Evolutionary conservation across 2,113 vertebrate genomes (phyloP), one percentile per base, ranked within the genome.

Genomic region (Nycticryphes semicollaris): DNA sequence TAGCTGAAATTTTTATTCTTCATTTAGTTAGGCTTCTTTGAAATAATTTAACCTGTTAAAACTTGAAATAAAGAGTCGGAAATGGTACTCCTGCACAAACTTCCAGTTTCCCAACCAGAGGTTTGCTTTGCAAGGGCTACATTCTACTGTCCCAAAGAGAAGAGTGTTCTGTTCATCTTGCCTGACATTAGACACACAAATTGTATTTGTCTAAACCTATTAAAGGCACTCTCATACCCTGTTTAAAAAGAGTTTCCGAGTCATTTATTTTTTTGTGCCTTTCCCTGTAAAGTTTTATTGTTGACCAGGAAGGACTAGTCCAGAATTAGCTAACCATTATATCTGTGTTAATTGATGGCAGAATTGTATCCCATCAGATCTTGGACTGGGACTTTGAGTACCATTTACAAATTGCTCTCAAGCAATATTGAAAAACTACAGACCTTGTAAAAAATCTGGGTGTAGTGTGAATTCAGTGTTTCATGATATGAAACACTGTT

Each of bases 1-100:
- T 39, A 85, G 48, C 12, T 69, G 67, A 69, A 88, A 20, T 30
- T 84, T 80, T 90, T 56, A 82, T 73, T 88, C 24, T 2, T 47
- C 24, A 66, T 57, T 62, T 74, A 74, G 76, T 83, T 79, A 68
- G 31, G 19, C 5, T 30, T 33, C 53, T 72, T 80, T 83, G 48
- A 93, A 88, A 76, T n/a, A 62, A 83, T 50, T 79, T 79, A 19
- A 41, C 1, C 0, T 53, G 37, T 39, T 85, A 53, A 73, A 86
- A 90, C 48, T 77, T 77, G 67, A 96, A 94, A 62, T 54, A 57
- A 69, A 18, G 47, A 76, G 16, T 81, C 0, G 0, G 30, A 50
- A 1, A 7, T 2, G 1, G 19, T 51, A 51, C 56, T 88, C 31
- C 41, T 93, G 43, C 11, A 9, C 0, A 3, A 45, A 6, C 30